Evolutionary conservation across 2,797 vertebrate genomes (phyloP), one percentile per base, ranked within the genome.

Genomic region (Tangara arthus): DNA sequence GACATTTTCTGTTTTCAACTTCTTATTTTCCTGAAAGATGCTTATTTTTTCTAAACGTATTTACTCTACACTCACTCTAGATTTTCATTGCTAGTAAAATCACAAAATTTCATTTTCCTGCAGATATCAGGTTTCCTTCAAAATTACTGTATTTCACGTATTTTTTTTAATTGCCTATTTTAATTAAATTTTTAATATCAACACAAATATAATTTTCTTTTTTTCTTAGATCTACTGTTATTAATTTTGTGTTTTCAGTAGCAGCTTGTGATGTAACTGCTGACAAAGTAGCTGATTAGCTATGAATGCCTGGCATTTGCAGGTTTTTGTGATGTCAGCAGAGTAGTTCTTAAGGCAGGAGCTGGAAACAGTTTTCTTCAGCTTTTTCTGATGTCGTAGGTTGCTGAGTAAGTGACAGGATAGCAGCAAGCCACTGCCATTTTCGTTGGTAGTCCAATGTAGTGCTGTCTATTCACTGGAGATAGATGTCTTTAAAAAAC

Each of bases 381-480:
- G 18, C 22, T 53, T 47, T 44, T 75, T 35, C 22, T 32, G 15
- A 28, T 81, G 32, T 24, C 6, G 6, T 39, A 23, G 8, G 7
- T 47, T 27, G 34, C 12, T 47, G 7, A 46, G 9, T 13, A 39
- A 52, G 15, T 32, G 47, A 60, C 0, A 52, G 26, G 26, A 41
- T 11, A 73, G 26, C 21, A 46, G 41, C 15, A 47, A 41, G 18
- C 10, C 34, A 27, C 26, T 53, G 41, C 5, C 1, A 2, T 88
- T 53, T 81, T 27, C 18, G 16, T 21, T 47, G 3, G 7, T 26
- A 76, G 14, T 17, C 46, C 18, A 41, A 2, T 21, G 50, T 24
- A 49, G 14, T 0, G 0, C 4, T 64, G 6, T 18, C 23, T 16
- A 15, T 41, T 26, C 16, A 32, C 1, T 35, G 8, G 52, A 88